phyloP scores from a whole-genome alignment of 2,113 vertebrate species.

The Clarias gariepinus region DNA sequence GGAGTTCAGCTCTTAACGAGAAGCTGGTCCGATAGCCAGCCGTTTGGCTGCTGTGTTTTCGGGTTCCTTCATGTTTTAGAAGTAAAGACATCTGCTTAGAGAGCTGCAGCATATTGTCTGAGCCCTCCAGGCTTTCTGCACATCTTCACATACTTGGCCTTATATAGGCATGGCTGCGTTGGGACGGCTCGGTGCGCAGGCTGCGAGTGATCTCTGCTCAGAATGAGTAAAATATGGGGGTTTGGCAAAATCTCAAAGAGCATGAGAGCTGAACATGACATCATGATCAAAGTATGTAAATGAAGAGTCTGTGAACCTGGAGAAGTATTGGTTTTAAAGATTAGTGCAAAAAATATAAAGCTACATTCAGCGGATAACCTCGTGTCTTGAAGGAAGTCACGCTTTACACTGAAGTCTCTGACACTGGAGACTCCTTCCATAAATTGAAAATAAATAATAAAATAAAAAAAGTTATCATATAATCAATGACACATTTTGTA shows the following conservation, averaged over 20 bases:
- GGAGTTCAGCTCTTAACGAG: no score
- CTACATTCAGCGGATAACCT: no score
- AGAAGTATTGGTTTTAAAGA: neutral
- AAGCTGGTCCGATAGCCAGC: neutral
- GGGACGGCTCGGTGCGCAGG: neutral
- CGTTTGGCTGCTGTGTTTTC: neutral
- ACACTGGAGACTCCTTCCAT: neutral
- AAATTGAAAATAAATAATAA: neutral
- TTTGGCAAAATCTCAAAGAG: constrained; percentile 7
- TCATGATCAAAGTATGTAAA: neutral
- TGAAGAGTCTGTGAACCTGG: neutral
- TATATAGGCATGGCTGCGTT: constrained; percentile 49
- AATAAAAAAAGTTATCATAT: neutral
- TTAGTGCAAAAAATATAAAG: no score
- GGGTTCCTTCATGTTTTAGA: neutral
- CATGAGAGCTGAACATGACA: neutral
- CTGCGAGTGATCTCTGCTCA: constrained; percentile 9
- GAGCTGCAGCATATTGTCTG: neutral
- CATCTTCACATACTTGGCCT: constrained; percentile 49
- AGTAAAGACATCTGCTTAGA: neutral
- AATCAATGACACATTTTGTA: neutral
- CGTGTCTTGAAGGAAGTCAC: no score
- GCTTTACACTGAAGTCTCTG: neutral
- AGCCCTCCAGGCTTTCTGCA: constrained; percentile 29
- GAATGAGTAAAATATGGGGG: neutral